phyloP scores from a whole-genome alignment of 1,140 invertebrate genomes.

The Gryllus bimaculatus region DNA sequence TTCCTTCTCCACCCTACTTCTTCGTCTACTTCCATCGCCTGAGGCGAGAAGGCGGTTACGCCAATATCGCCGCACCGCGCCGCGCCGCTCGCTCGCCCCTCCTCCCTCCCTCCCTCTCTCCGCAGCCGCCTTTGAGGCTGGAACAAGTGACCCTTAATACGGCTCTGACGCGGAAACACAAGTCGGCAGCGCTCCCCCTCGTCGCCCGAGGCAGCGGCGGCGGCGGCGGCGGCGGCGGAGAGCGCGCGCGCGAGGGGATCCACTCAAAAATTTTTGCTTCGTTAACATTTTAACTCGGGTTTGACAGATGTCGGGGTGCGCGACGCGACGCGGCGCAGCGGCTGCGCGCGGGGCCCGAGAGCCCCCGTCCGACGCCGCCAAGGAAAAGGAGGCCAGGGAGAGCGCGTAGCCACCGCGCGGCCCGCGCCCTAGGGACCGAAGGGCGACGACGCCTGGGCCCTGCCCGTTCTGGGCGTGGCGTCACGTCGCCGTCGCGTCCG shows the following conservation, averaged over 20 bases:
- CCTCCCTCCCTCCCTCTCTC: neutral
- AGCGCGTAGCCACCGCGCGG: neutral
- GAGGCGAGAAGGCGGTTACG: too few species aligned
- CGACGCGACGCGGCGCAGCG: neutral
- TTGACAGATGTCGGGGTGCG: slow-evolving; percentile 5
- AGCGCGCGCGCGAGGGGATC: too few species aligned
- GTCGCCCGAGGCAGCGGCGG: neutral
- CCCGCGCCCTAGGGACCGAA: neutral
- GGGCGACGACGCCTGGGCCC: too few species aligned
- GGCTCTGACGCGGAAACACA: slow-evolving; percentile 14
- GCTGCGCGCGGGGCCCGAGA: too few species aligned
- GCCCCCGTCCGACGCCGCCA: too few species aligned
- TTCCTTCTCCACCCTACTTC: too few species aligned
- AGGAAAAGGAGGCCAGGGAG: neutral
- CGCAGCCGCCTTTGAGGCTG: neutral
- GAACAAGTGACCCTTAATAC: slow-evolving; percentile 17
- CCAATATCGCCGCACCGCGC: too few species aligned
- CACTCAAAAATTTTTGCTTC: slow-evolving; percentile 13
- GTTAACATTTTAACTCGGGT: slow-evolving; percentile 14
- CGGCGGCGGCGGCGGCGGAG: neutral
- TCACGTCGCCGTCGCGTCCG: too few species aligned
- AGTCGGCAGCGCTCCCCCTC: neutral
- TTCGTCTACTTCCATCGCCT: too few species aligned
- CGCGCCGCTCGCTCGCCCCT: neutral
- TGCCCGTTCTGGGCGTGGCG: too few species aligned